phyloP scores from a whole-genome alignment of 2,888 invertebrate species.

The Tigriopus californicus region DNA sequence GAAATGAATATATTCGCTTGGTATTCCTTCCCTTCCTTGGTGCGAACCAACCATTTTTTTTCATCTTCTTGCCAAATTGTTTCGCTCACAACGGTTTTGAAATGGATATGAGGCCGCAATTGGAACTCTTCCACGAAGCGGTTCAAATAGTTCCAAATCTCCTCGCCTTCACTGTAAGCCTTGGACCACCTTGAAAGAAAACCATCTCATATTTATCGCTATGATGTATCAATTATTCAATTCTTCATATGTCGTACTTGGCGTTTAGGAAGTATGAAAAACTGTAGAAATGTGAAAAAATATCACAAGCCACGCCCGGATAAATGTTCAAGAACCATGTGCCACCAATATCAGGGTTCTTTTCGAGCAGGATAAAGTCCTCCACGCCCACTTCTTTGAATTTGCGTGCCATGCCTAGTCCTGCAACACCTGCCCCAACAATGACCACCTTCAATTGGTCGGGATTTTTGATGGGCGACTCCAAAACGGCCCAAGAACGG shows the following conservation, averaged over 20 bases:
- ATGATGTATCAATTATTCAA: not conserved
- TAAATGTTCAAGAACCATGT: slow-evolving; percentile 4
- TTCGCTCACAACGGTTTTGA: not conserved
- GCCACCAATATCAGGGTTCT: not conserved
- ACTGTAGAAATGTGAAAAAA: slow-evolving; percentile 5
- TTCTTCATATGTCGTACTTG: too few species aligned
- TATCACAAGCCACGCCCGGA: slow-evolving; percentile 11
- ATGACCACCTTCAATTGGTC: not conserved
- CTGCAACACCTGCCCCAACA: not conserved
- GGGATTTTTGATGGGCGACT: too few species aligned
- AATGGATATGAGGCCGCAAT: not conserved
- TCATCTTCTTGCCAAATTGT: not conserved
- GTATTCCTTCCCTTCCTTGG: not conserved
- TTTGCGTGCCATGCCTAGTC: not conserved
- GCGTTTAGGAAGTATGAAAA: not conserved
- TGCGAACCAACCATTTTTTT: not conserved
- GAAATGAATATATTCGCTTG: not conserved
- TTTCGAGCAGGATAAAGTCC: not conserved
- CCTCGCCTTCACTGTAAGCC: not conserved
- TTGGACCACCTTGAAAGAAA: too few species aligned
- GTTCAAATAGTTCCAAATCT: slow-evolving; percentile 5
- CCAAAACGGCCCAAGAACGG: too few species aligned
- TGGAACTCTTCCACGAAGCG: not conserved
- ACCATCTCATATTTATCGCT: too few species aligned
- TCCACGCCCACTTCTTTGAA: slow-evolving; percentile 1